A percentile compares a stretch with the other conserved stretches of the same genome.
These are phyloP conservation scores for Polyommatus iphigenia DNA, from an alignment of 2,888 invertebrate genomes.

Conservation along the genomic window DNA sequence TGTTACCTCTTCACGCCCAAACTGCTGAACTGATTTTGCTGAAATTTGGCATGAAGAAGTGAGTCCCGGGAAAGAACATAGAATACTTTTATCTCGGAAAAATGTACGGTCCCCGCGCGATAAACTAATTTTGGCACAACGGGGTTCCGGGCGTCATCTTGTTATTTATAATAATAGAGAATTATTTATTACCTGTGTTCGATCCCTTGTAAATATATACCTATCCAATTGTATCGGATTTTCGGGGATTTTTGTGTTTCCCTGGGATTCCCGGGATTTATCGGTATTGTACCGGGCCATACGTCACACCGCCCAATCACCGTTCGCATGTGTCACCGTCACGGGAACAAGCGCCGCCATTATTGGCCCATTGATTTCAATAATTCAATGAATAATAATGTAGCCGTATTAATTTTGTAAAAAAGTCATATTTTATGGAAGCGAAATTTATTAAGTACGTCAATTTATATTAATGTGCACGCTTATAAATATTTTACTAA, in stretches of 20 bases:
- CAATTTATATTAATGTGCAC: background rate
- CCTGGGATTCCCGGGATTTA: background rate
- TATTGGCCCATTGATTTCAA: constrained; percentile 13
- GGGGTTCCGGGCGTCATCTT: no score
- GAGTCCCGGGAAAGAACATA: no score
- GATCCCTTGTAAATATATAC: no score
- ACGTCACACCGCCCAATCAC: constrained; percentile 2
- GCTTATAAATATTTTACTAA: background rate
- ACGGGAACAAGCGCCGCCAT: constrained; percentile 5
- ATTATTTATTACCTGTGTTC: no score
- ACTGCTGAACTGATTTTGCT: no score
- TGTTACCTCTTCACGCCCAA: no score
- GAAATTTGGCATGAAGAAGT: no score
- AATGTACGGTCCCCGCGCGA: no score
- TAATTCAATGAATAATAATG: constrained; percentile 3
- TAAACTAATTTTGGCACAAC: no score
- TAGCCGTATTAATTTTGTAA: background rate
- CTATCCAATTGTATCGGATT: background rate
- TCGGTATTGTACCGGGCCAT: background rate
- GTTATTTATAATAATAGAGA: no score
- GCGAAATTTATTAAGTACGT: background rate
- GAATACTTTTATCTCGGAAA: no score
- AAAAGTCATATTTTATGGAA: no score
- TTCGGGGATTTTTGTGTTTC: background rate
- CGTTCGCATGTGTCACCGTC: constrained; percentile 10